Evolutionary conservation across 2,797 vertebrate genomes (phyloP).

Genomic region (Chelmon rostratus): DNA sequence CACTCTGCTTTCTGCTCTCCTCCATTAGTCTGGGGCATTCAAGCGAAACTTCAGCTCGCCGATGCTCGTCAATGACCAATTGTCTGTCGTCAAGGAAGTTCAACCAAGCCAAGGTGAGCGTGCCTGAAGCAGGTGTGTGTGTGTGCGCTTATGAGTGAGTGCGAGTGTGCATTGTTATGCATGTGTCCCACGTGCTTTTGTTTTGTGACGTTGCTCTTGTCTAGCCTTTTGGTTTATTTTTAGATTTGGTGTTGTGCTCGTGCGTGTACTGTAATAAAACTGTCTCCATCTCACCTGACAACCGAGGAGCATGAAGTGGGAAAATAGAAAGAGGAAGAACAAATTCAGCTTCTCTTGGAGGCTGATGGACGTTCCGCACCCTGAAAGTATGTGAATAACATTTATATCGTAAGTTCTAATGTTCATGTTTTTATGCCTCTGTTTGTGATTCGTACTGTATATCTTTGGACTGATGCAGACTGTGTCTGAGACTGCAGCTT

Average conservation of each 20-base stretch:
- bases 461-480: constrained; percentile 21
- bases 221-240: constrained; percentile 52
- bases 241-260: constrained; percentile 50
- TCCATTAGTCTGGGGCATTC: constrained; percentile 89
- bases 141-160: constrained; percentile 27
- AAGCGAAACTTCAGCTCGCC: constrained; percentile 95
- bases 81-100: constrained; percentile 85
- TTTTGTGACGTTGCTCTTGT: constrained; percentile 61
- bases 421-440: constrained; percentile 61
- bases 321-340: constrained; percentile 72
- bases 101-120: constrained; percentile 88
- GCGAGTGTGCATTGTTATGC: constrained; percentile 28
- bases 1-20: constrained; percentile 50
- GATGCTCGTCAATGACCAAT: constrained; percentile 88
- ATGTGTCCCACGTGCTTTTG: constrained; percentile 58
- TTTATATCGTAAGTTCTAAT: constrained; percentile 56
- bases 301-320: constrained; percentile 62
- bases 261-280: constrained; percentile 60
- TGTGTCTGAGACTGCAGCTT: constrained; percentile 21
- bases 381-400: constrained; percentile 77
- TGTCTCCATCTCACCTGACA: constrained; percentile 70
- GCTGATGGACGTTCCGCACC: constrained; percentile 64
- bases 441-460: constrained; percentile 42
- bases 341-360: constrained; percentile 72
- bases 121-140: neutral